Evolutionary conservation across 2,888 invertebrate species (phyloP).

Genomic region (Operophtera brumata): DNA sequence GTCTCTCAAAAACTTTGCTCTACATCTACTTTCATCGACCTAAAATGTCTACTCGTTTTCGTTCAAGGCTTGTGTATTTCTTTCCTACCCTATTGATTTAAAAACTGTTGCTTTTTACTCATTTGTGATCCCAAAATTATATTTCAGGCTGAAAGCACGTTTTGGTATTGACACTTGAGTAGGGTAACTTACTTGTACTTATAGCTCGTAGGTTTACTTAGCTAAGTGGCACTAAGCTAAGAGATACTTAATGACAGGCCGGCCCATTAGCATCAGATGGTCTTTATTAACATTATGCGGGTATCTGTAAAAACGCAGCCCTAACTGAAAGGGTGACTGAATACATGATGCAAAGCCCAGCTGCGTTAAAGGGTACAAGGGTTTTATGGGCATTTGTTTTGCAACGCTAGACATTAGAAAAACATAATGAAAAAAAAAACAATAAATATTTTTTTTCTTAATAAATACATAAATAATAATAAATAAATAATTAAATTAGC

Average conservation of each 20-base stretch:
- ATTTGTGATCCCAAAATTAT: no score
- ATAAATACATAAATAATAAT: no score
- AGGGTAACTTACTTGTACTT: slow-evolving; percentile 7
- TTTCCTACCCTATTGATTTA: no score
- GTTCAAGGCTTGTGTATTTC: no score
- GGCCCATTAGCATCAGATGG: slow-evolving; percentile 26
- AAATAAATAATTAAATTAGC: no score
- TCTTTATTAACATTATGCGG: slow-evolving; percentile 21
- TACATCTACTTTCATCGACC: no score
- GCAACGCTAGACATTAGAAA: background rate
- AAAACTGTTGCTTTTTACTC: no score
- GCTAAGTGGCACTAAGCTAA: slow-evolving; percentile 23
- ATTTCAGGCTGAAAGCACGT: background rate
- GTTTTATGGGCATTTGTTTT: background rate
- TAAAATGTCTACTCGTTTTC: no score
- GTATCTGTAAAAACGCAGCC: slow-evolving; percentile 20
- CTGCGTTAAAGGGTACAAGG: slow-evolving; percentile 7
- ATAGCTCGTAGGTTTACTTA: slow-evolving; percentile 13
- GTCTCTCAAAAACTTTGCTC: no score
- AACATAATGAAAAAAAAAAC: no score
- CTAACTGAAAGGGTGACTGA: slow-evolving; percentile 9
- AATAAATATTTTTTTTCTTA: no score
- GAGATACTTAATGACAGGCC: slow-evolving; percentile 25
- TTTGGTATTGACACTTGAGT: slow-evolving; percentile 5
- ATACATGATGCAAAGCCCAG: slow-evolving; percentile 5